phyloP scores from a whole-genome alignment of 2,797 vertebrate species.

The Eleutherodactylus coqui region DNA sequence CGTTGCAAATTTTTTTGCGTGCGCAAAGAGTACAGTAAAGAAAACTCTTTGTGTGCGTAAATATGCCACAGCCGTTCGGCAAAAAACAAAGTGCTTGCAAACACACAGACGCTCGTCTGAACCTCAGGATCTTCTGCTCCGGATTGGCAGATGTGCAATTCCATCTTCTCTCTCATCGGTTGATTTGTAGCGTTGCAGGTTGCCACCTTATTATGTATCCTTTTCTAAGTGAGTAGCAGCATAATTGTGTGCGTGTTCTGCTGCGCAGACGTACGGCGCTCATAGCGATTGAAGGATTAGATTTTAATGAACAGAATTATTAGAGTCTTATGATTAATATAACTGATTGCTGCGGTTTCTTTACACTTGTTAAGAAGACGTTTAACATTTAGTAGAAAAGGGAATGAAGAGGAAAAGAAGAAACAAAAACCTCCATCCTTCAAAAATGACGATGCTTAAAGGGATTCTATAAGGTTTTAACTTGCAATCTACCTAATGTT shows the following conservation, averaged over 20 bases:
- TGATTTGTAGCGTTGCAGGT: slow-evolving; percentile 50
- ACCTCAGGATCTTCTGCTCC: slow-evolving; percentile 23
- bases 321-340: slow-evolving; percentile 10
- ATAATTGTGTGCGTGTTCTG: slow-evolving; percentile 38
- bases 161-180: slow-evolving; percentile 41
- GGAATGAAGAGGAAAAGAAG: no score
- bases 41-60: no score
- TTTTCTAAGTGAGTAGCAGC: slow-evolving; percentile 45
- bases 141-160: slow-evolving; percentile 48
- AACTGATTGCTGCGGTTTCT: neutral
- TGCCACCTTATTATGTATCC: slow-evolving; percentile 46
- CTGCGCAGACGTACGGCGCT: slow-evolving; percentile 25
- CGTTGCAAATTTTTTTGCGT: no score
- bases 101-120: no score
- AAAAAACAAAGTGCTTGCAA: no score
- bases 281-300: slow-evolving; percentile 27
- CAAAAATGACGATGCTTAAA: neutral
- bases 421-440: neutral
- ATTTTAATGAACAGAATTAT: slow-evolving; percentile 29
- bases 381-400: neutral
- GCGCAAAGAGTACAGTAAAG: no score
- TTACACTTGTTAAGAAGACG: neutral
- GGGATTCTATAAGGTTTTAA: neutral
- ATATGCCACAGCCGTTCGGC: no score
- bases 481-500: neutral